Evolutionary conservation across 2,888 invertebrate genomes (phyloP).

Genomic region (Orthosia cruda): DNA sequence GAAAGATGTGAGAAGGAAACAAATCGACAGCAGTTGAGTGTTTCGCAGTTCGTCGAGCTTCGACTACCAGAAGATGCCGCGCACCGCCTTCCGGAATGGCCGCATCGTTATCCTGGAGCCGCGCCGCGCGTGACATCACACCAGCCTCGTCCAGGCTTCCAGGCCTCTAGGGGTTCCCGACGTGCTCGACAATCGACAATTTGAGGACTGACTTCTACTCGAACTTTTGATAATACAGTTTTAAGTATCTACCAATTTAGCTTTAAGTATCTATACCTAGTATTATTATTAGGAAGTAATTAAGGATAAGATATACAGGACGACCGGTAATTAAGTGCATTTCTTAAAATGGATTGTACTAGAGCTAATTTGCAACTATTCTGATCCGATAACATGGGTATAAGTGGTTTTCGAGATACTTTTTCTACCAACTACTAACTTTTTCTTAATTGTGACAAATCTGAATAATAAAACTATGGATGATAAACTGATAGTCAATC

Average conservation of each 20-base stretch:
- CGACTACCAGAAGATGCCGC: slow-evolving; percentile 71
- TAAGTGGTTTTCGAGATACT: too few relatives aligned
- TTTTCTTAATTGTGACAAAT: too few relatives aligned
- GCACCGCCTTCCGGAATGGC: slow-evolving; percentile 76
- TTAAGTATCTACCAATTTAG: too few relatives aligned
- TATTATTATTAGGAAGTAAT: neutral
- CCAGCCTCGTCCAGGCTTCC: neutral
- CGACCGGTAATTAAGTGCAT: too few relatives aligned
- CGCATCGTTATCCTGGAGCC: slow-evolving; percentile 75
- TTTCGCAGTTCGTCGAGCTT: slow-evolving; percentile 48
- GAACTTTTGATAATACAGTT: slow-evolving; percentile 23
- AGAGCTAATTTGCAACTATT: too few relatives aligned
- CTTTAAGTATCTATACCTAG: neutral
- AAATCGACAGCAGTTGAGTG: slow-evolving; percentile 45
- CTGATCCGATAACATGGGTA: too few relatives aligned
- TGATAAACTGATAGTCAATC: too few relatives aligned
- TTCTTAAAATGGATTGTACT: too few relatives aligned
- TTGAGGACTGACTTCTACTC: slow-evolving; percentile 16
- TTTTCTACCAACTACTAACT: too few relatives aligned
- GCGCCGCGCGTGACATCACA: slow-evolving; percentile 4
- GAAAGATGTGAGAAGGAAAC: slow-evolving; percentile 37
- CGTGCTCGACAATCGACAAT: neutral
- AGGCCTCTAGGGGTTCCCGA: neutral
- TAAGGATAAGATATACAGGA: neutral
- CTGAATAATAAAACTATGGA: too few relatives aligned